A percentile compares a stretch with the other conserved stretches of the same genome.
phyloP scores from a whole-genome alignment of 2,113 vertebrate genomes.

The Ictidomys tridecemlineatus region DNA sequence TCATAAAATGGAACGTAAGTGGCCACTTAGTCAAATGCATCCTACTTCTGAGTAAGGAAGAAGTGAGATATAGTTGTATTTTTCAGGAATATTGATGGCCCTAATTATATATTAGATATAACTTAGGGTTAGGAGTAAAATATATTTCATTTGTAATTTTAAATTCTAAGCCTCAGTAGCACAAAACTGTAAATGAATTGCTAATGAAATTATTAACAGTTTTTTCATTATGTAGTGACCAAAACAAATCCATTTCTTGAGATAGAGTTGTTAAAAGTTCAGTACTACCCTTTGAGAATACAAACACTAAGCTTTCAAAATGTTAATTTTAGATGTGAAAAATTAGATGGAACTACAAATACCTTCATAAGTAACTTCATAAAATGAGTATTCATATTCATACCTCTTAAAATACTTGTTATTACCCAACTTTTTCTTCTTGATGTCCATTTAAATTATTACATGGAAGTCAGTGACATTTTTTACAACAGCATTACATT shows the following conservation, averaged over 20 bases:
- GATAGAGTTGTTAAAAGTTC: conserved; percentile 37
- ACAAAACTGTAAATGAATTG: conserved; percentile 49
- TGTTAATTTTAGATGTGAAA: conserved; percentile 34
- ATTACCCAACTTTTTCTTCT: neutral
- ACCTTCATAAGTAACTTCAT: neutral
- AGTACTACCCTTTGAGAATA: conserved; percentile 41
- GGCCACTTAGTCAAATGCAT: neutral
- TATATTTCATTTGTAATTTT: neutral
- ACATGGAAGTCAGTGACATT: neutral
- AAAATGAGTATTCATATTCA: conserved; percentile 2
- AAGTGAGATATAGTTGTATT: neutral
- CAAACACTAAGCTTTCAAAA: conserved; percentile 4
- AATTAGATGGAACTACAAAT: neutral
- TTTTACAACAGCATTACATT: neutral
- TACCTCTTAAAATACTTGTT: neutral
- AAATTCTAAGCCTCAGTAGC: conserved; percentile 12
- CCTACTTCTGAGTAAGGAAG: neutral
- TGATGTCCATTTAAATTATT: neutral
- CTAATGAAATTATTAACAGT: conserved; percentile 48
- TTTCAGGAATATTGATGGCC: neutral
- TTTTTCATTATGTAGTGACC: neutral
- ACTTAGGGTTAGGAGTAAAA: conserved; percentile 47
- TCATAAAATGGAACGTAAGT: neutral
- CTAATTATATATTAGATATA: conserved; percentile 34
- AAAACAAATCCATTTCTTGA: conserved; percentile 45